Evolutionary conservation across 2,888 invertebrate genomes (phyloP).

Genomic region (Cephus pygmeus): DNA sequence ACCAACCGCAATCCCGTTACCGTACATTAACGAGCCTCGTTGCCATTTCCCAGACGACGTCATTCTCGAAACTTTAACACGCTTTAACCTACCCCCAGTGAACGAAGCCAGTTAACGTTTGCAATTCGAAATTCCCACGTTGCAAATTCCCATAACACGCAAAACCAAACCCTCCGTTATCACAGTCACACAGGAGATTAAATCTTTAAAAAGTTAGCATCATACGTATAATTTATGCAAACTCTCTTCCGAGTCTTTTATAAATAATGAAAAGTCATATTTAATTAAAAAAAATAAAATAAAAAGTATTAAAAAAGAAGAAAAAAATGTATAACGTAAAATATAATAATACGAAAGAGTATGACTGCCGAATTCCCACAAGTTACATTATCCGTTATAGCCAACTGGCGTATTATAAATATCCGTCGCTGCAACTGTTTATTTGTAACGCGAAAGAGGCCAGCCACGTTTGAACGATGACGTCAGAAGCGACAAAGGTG

Average conservation of each 20-base stretch:
- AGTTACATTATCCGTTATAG: not conserved
- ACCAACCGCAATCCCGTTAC: not conserved
- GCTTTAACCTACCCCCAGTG: not conserved
- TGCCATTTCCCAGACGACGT: not conserved
- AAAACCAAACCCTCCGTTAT: not conserved
- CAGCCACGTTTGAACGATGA: slow-evolving; percentile 1
- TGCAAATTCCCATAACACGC: not conserved
- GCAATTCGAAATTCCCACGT: not conserved
- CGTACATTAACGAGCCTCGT: not conserved
- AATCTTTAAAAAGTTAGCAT: not conserved
- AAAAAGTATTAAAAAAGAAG: not conserved
- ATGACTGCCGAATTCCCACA: not conserved
- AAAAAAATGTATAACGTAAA: no score
- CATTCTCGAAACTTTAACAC: not conserved
- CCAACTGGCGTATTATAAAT: slow-evolving; percentile 3
- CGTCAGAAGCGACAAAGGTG: not conserved
- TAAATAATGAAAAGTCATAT: not conserved
- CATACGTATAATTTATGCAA: not conserved
- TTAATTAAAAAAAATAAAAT: not conserved
- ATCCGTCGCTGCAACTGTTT: slow-evolving; percentile 4
- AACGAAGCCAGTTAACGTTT: not conserved
- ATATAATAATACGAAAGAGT: not conserved
- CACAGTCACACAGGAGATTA: not conserved
- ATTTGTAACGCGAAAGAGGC: slow-evolving; percentile 3
- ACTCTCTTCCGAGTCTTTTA: not conserved